Percentiles rank a stretch among this genome's conserved stretches.
phyloP scores from a whole-genome alignment of 64 coral and sea anemone genomes.

The Astreopora myriophthalma region DNA sequence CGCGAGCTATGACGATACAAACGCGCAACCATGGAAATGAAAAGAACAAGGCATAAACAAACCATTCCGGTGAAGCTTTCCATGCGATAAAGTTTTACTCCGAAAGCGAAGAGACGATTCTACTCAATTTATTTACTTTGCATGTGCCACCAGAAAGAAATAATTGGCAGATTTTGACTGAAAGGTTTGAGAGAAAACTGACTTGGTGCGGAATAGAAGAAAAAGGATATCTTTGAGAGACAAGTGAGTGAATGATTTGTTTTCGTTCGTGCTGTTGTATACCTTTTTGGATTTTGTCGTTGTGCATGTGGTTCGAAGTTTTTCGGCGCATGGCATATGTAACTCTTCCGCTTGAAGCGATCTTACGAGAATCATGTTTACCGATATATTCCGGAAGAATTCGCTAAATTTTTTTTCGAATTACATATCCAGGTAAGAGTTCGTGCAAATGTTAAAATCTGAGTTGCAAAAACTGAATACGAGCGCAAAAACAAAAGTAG shows the following conservation, averaged over 20 bases:
- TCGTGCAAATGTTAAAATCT: too few relatives aligned
- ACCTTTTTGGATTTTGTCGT: too few relatives aligned
- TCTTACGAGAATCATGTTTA: too few relatives aligned
- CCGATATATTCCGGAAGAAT: too few relatives aligned
- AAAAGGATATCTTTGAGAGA: neutral
- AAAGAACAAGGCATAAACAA: neutral
- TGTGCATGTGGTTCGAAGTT: too few relatives aligned
- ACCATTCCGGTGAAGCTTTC: neutral
- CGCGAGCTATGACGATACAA: neutral
- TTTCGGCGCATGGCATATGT: too few relatives aligned
- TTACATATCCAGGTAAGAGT: too few relatives aligned
- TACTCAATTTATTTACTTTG: neutral
- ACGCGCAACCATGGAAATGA: conserved; percentile 4
- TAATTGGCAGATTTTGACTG: neutral
- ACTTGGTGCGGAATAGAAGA: neutral
- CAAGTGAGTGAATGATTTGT: neutral
- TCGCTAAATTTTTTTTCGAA: too few relatives aligned
- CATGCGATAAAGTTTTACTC: neutral
- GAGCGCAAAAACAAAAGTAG: too few relatives aligned
- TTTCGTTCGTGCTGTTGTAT: neutral
- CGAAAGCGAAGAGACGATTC: neutral
- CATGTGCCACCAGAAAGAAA: neutral
- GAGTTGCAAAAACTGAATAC: too few relatives aligned
- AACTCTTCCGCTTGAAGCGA: too few relatives aligned
- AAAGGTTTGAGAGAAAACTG: neutral